Conservation (phyloP, 2,797 vertebrate species). For the Mus minutoides region DNA sequence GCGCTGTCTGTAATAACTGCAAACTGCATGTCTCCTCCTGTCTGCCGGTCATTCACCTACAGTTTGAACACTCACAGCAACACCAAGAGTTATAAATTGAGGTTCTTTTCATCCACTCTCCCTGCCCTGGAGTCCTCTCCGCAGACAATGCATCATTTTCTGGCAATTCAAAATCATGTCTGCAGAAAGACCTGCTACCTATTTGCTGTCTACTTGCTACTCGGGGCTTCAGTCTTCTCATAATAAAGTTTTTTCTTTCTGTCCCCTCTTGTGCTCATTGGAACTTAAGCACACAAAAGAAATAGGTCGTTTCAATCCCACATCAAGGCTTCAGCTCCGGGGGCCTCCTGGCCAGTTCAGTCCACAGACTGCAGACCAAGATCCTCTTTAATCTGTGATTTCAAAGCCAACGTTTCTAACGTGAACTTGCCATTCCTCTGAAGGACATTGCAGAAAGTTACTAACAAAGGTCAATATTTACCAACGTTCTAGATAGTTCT, state of each 20-base stretch:
- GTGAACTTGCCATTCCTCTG: slow-evolving; percentile 15
- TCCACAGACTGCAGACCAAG: neutral
- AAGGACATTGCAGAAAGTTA: slow-evolving; percentile 32
- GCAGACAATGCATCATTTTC: neutral
- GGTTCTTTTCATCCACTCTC: neutral
- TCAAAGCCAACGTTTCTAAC: slow-evolving; percentile 21
- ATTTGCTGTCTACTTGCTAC: neutral
- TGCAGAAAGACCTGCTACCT: neutral
- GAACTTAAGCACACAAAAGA: neutral
- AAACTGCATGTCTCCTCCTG: neutral
- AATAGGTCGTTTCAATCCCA: neutral
- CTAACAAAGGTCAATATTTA: neutral
- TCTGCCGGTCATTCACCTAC: neutral
- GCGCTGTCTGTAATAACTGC: neutral
- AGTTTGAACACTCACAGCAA: neutral
- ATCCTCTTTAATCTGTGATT: slow-evolving; percentile 38
- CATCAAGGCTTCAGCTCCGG: neutral
- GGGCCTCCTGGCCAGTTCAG: neutral
- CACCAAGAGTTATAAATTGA: neutral
- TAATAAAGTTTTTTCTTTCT: neutral
- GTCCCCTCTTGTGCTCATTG: neutral
- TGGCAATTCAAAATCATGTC: neutral
- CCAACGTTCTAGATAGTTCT: neutral
- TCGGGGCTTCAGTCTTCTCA: neutral
- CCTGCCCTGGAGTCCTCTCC: neutral